Evolutionary conservation across 1,140 invertebrate species (phyloP).

Genomic region (Panonychus citri): DNA sequence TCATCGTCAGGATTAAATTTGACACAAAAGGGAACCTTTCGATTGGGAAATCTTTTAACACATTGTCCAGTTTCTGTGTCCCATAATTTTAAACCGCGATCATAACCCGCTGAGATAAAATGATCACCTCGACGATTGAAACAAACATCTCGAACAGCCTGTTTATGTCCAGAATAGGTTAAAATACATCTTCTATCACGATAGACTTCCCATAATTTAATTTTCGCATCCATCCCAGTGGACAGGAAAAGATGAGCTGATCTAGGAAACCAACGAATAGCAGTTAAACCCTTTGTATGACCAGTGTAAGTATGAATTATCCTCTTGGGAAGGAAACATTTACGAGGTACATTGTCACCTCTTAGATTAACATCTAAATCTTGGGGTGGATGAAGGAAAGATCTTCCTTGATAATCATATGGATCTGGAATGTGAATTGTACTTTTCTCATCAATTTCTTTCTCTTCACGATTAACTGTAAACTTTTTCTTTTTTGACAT

Average conservation of each 20-base stretch:
- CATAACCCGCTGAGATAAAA: slow-evolving; percentile 71
- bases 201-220: slow-evolving; percentile 98
- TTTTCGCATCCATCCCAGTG: slow-evolving; percentile 83
- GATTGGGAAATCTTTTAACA: slow-evolving; percentile 67
- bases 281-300: slow-evolving; percentile 88
- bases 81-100: slow-evolving; percentile 88
- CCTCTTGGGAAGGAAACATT: slow-evolving; percentile 91
- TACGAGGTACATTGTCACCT: slow-evolving; percentile 70
- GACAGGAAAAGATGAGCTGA: slow-evolving; percentile 86
- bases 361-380: slow-evolving; percentile 73
- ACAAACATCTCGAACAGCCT: slow-evolving; percentile 83
- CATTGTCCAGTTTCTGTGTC: slow-evolving; percentile 92
- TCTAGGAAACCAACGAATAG: slow-evolving; percentile 81
- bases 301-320: slow-evolving; percentile 90
- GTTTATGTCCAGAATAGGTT: slow-evolving; percentile 86
- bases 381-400: slow-evolving; percentile 76
- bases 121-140: slow-evolving; percentile 83
- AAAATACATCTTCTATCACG: slow-evolving; percentile 76
- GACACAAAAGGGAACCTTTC: slow-evolving; percentile 88
- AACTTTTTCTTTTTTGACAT: slow-evolving; percentile 57
- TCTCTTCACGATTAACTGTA: slow-evolving; percentile 49
- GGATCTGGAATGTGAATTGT: slow-evolving; percentile 84
- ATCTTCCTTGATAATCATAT: slow-evolving; percentile 86
- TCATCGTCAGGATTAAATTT: slow-evolving; percentile 94
- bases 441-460: slow-evolving; percentile 77